Conservation (phyloP, 92 coral and sea anemone genomes). For the Epizoanthus rinbou region DNA sequence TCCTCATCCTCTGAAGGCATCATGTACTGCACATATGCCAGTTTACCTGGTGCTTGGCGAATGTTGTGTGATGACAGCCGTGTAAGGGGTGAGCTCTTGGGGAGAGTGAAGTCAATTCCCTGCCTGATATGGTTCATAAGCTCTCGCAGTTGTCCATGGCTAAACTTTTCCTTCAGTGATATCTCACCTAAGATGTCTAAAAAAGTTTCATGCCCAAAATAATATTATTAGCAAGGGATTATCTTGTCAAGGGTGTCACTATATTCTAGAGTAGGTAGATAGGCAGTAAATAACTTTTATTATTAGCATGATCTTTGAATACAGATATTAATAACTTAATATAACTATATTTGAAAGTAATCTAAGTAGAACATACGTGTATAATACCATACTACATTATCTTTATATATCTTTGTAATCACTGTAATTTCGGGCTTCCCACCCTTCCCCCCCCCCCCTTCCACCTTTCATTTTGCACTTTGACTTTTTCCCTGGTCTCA, state of each 20-base stretch:
- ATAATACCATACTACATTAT: too few relatives aligned
- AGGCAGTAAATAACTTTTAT: too few relatives aligned
- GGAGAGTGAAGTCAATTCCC: conserved; percentile 70
- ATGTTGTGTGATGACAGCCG: conserved; percentile 35
- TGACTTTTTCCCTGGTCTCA: too few relatives aligned
- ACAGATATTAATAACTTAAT: too few relatives aligned
- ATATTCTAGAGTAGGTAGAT: too few relatives aligned
- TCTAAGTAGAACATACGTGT: too few relatives aligned
- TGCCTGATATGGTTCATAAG: conserved; percentile 87
- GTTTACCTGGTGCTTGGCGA: conserved; percentile 36
- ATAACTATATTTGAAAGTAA: too few relatives aligned
- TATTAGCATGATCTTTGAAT: too few relatives aligned
- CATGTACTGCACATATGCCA: conserved; percentile 72
- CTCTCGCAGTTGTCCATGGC: conserved; percentile 66
- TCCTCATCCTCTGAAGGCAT: conserved; percentile 57
- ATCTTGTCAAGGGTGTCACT: background rate
- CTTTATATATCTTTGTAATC: too few relatives aligned
- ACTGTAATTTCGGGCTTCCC: too few relatives aligned
- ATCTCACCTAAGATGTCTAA: conserved; percentile 86
- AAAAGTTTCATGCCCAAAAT: background rate
- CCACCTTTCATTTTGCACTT: too few relatives aligned
- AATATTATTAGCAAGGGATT: background rate
- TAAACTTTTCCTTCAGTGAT: conserved; percentile 91
- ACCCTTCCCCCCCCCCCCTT: too few relatives aligned
- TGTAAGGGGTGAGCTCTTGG: conserved; percentile 47